These are phyloP conservation scores for Eulithis prunata DNA, from an alignment of 2,888 invertebrate genomes.

Conservation along the genomic window DNA sequence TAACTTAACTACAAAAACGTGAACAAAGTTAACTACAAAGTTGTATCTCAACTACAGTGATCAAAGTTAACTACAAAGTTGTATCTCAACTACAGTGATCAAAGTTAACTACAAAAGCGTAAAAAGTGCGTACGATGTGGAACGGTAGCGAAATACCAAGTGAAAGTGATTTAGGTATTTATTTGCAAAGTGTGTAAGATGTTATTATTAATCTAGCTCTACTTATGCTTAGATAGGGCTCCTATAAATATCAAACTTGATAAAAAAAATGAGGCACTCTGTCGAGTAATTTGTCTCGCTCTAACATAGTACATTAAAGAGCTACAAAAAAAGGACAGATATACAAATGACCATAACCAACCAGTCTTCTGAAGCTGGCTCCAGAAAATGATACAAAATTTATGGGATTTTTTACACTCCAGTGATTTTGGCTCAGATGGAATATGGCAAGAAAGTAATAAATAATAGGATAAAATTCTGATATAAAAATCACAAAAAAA, in stretches of 20 bases:
- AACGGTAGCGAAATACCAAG: conserved; percentile 3
- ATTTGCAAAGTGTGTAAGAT: not conserved
- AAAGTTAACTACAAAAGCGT: not conserved
- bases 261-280: too few species aligned
- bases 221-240: not conserved
- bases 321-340: not conserved
- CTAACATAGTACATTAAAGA: not conserved
- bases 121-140: too few species aligned
- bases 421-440: too few species aligned
- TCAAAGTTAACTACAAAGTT: not conserved
- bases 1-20: not conserved
- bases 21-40: not conserved
- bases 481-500: too few species aligned
- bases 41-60: not conserved
- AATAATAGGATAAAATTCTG: too few species aligned
- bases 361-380: conserved; percentile 3
- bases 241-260: too few species aligned
- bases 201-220: not conserved
- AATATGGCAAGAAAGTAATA: too few species aligned
- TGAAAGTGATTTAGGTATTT: conserved; percentile 7
- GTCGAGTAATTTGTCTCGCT: not conserved
- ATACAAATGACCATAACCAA: not conserved
- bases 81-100: not conserved
- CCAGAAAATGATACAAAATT: not conserved
- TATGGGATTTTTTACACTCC: too few species aligned